Percentiles rank a stretch among this genome's conserved stretches.
phyloP scores from a whole-genome alignment of 92 coral and sea anemone species.

The Zoanthus solanderi region DNA sequence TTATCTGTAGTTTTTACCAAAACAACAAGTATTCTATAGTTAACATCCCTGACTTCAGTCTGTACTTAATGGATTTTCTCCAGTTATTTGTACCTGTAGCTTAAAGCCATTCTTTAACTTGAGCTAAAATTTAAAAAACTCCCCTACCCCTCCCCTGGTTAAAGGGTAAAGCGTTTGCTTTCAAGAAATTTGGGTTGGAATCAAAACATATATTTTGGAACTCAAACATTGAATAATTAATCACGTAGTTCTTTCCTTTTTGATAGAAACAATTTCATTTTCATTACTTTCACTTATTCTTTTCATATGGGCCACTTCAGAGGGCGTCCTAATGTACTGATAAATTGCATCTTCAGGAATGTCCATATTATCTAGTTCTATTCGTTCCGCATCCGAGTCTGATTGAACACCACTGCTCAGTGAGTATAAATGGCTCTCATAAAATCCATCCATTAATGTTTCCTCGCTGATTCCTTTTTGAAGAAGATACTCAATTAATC shows the following conservation, averaged over 20 bases:
- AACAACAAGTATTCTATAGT: no score
- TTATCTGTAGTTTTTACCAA: no score
- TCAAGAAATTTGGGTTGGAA: no score
- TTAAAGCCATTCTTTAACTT: no score
- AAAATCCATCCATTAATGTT: constrained; percentile 69
- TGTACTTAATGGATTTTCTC: no score
- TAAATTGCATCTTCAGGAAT: constrained; percentile 74
- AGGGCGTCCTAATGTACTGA: constrained; percentile 53
- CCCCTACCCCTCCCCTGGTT: no score
- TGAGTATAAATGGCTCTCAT: constrained; percentile 61
- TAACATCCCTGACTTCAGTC: no score
- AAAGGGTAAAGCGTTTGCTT: no score
- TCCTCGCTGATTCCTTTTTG: constrained; percentile 63
- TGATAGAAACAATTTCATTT: background rate
- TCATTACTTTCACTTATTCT: constrained; percentile 1
- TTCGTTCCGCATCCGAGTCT: constrained; percentile 62
- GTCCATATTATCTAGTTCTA: constrained; percentile 78
- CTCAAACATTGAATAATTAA: background rate
- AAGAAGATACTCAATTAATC: constrained; percentile 63
- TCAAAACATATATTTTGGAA: background rate
- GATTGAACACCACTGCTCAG: constrained; percentile 14
- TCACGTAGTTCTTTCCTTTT: background rate
- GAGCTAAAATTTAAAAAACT: no score
- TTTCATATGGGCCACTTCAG: constrained; percentile 57
- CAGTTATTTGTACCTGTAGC: no score